phyloP scores from a whole-genome alignment of 2,113 vertebrate species.

The Neodontobutis hainanensis region DNA sequence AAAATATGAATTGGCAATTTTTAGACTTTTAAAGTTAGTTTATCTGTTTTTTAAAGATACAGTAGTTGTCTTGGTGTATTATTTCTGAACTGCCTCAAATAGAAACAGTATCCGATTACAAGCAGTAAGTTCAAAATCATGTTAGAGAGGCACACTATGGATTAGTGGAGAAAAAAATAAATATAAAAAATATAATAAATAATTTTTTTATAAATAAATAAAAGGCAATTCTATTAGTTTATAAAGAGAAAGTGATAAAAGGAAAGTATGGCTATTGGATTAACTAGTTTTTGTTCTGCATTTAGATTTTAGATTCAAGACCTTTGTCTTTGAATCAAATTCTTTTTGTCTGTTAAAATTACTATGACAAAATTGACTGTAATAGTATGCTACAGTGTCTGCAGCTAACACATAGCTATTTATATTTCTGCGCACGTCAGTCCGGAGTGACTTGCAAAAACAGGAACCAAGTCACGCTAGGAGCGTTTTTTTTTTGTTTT shows the following conservation, averaged over 20 bases:
- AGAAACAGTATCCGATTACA: slow-evolving; percentile 49
- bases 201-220: background rate
- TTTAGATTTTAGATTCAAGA: background rate
- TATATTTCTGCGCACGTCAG: slow-evolving; percentile 24
- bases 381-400: background rate
- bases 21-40: background rate
- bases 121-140: slow-evolving; percentile 31
- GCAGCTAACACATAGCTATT: background rate
- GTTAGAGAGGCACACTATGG: background rate
- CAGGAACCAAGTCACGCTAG: slow-evolving; percentile 16
- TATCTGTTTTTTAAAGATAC: background rate
- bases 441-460: slow-evolving; percentile 61
- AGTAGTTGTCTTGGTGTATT: background rate
- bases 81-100: slow-evolving; percentile 49
- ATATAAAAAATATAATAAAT: too few relatives aligned
- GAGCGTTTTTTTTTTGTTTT: too few relatives aligned
- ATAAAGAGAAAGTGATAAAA: slow-evolving; percentile 7
- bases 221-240: background rate
- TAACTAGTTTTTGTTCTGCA: background rate
- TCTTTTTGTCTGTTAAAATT: background rate
- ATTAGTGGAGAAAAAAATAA: background rate
- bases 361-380: background rate
- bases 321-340: too few relatives aligned
- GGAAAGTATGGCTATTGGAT: too few relatives aligned
- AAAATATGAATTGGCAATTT: background rate